Evolutionary conservation across 1,140 invertebrate species (phyloP), one percentile per base, ranked within the genome.

Genomic region (Magallana ariakensis): DNA sequence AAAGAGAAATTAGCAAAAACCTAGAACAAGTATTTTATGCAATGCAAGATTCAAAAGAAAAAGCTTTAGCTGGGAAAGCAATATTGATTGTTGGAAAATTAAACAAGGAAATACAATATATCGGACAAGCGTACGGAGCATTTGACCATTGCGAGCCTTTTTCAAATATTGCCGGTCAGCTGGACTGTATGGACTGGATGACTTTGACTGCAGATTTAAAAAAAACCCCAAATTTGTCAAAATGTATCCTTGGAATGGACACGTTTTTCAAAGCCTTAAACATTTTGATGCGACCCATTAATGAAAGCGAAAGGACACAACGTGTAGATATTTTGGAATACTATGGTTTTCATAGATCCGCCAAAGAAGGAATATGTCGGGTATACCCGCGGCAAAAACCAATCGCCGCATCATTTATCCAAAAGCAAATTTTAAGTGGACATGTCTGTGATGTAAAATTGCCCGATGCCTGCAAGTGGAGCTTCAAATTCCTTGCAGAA

Each of bases 181-280:
- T 82, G 19, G 33, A 82, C 53, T 82, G 80, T 22, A 82, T 82
- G 80, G 53, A 82, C 46, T 82, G 80, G 80, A 82, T 82, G 80
- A 82, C 80, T 11, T 3, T 7, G 13, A 55, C 54, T 54, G 16
- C 80, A 54, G 16, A 56, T 55, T 46, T 82, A 1, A 16, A 7
- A 55, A 53, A 54, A 7, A 7, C 19, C 10, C 0, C 4, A 56
- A 82, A 82, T 55, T 54, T 82, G 10, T 16, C 80, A n/a, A 54
- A 82, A 82, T 54, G 46, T 54, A 55, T 82, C 6, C 16, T 82
- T 11, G 80, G 80, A 8, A 82, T 82, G 46, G 46, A 82, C 13
- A 82, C 46, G 53, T 16, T 82, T 33, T 75, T 75, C 66, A 75
- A 75, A 75, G 66, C 66, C 22, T 11, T 75, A 26, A 33, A 13